Base-by-base conservation (phyloP, 2,797 vertebrate genomes). In the Aphelocoma californica region DNA sequence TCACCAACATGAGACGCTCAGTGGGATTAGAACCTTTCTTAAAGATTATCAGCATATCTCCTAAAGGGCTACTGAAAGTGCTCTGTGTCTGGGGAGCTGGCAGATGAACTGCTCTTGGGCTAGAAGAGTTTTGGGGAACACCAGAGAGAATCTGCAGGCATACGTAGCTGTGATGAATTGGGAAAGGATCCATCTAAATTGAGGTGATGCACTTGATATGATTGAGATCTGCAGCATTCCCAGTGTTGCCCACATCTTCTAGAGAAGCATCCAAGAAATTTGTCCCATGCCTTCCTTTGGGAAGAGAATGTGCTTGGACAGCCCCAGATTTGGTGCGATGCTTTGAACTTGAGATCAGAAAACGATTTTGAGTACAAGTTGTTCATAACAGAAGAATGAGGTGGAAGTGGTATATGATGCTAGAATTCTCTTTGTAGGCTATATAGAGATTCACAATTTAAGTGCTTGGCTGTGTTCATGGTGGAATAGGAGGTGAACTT, bases 251-350 rank as follows among this genome's bases (percentile, higher is more conserved):
- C 53, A 18, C 12, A 18, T 71, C 40, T 73, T 86, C 9, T 57
- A 54, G 21, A 85, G 57, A 7, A 65, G 3, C 0, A 0, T 73
- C 44, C 38, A 61, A 84, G 42, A 83, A 23, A 31, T 71, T 48
- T 44, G 9, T 73, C 38, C 42, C 6, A 1, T 50, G 20, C 36
- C 19, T 40, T 70, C 57, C 24, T 88, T 42, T 44, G 69, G 51
- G 48, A 72, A 72, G 19, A 90, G 44, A 31, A 51, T 31, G 15
- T 70, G 16, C 36, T 64, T 69, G 32, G 32, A 57, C 62, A 88
- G n/a, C 40, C 36, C 29, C n/a, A 32, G 2, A 16, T 58, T 73
- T 70, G 12, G 3, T 69, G 23, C 0, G 0, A 8, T 50, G 34
- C 80, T 80, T 72, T 62, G 47, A 85, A 42, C 36, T 69, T 40